Evolutionary conservation across 2,888 invertebrate species (phyloP).

Genomic region (Coelinius sp.): DNA sequence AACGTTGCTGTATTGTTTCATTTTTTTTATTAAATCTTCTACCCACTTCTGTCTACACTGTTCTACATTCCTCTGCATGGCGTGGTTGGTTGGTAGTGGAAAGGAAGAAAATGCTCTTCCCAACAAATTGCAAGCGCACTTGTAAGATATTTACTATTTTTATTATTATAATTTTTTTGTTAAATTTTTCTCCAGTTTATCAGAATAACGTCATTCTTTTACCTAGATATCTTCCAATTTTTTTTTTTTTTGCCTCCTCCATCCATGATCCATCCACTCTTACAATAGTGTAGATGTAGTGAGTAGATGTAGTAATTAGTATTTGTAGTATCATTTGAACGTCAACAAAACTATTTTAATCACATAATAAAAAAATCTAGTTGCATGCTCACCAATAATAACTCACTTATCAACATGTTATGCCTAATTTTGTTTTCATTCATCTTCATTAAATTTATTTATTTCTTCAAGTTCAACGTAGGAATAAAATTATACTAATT

Average conservation of each 20-base stretch:
- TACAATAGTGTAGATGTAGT: conserved; percentile 14
- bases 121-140: conserved; percentile 78
- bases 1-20: conserved; percentile 69
- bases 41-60: conserved; percentile 71
- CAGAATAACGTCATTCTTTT: conserved; percentile 18
- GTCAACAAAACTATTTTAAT: background rate
- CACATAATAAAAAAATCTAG: conserved; percentile 1
- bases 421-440: background rate
- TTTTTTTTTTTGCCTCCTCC: conserved; percentile 17
- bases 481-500: background rate
- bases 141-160: conserved; percentile 74
- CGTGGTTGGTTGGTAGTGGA: conserved; percentile 75
- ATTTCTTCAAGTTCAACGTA: background rate
- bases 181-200: conserved; percentile 26
- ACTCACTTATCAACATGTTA: background rate
- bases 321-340: background rate
- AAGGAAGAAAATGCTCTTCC: conserved; percentile 79
- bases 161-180: conserved; percentile 53
- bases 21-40: conserved; percentile 70
- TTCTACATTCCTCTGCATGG: conserved; percentile 76
- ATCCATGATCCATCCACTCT: conserved; percentile 16
- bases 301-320: conserved; percentile 1
- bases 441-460: background rate
- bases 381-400: conserved; percentile 7
- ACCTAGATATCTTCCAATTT: background rate